Conservation (phyloP, 2,888 invertebrate species). For the Dryocosmus kuriphilus region DNA sequence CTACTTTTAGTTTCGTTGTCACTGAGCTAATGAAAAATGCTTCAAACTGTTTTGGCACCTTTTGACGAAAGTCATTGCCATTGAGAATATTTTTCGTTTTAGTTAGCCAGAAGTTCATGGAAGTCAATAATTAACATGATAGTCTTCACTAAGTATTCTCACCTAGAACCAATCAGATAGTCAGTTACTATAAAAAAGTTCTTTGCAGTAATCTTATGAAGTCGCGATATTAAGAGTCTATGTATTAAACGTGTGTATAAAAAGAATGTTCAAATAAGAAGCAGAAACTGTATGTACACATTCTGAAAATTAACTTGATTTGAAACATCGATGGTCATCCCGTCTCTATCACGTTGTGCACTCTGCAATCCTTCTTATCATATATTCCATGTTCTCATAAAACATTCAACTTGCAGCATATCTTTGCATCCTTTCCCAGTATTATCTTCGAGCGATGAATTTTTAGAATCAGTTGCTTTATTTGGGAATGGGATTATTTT, state of each 20-base stretch:
- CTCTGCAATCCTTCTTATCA: constrained; percentile 38
- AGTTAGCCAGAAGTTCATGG: background rate
- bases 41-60: constrained; percentile 33
- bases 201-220: background rate
- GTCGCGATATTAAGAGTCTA: background rate
- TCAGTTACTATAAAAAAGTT: constrained; percentile 22
- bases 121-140: constrained; percentile 4
- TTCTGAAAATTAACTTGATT: constrained; percentile 15
- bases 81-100: background rate
- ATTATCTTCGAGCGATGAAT: background rate
- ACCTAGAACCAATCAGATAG: background rate
- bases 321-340: constrained; percentile 4
- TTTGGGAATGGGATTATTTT: background rate
- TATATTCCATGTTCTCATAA: constrained; percentile 31
- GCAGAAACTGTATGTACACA: constrained; percentile 21
- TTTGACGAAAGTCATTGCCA: background rate
- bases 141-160: background rate
- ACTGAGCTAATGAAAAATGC: constrained; percentile 1
- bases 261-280: constrained; percentile 9
- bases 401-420: background rate
- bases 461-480: background rate
- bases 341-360: constrained; percentile 17
- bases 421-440: background rate
- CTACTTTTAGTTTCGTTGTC: constrained; percentile 17
- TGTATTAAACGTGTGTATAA: constrained; percentile 11